Percentiles rank a stretch among this genome's conserved stretches.
Conservation (phyloP, 2,797 vertebrate species). For the Forpus xanthops region DNA sequence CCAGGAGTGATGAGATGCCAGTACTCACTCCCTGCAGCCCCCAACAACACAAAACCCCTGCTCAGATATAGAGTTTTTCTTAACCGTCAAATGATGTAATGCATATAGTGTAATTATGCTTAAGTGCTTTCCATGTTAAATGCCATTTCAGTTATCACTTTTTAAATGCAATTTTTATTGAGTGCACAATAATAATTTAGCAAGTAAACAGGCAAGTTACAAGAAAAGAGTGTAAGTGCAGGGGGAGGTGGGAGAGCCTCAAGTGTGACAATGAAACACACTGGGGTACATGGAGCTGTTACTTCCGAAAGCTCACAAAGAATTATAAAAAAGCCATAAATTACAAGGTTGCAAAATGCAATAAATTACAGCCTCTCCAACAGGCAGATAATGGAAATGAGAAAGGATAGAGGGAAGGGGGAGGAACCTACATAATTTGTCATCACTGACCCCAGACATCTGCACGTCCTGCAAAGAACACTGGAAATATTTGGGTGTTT, state of each 20-base stretch:
- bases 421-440: slow-evolving; percentile 74
- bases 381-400: slow-evolving; percentile 73
- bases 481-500: slow-evolving; percentile 57
- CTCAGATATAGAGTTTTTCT: slow-evolving; percentile 50
- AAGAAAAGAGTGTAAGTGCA: slow-evolving; percentile 63
- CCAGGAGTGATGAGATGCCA: slow-evolving; percentile 19
- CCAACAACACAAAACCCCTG: slow-evolving; percentile 26
- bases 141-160: slow-evolving; percentile 84
- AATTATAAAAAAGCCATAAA: slow-evolving; percentile 73
- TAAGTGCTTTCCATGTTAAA: slow-evolving; percentile 83
- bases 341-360: slow-evolving; percentile 75
- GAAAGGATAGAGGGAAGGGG: slow-evolving; percentile 60
- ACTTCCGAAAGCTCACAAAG: slow-evolving; percentile 63
- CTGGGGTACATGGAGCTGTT: slow-evolving; percentile 58
- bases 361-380: slow-evolving; percentile 77
- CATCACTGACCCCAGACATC: slow-evolving; percentile 71
- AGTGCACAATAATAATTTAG: slow-evolving; percentile 76
- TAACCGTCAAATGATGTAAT: slow-evolving; percentile 76
- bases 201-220: slow-evolving; percentile 69
- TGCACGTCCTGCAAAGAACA: slow-evolving; percentile 45
- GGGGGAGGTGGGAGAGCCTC: slow-evolving; percentile 57
- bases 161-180: slow-evolving; percentile 80
- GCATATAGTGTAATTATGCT: slow-evolving; percentile 85
- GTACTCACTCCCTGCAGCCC: slow-evolving; percentile 6
- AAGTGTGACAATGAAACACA: slow-evolving; percentile 66